Conservation (phyloP, 2,888 invertebrate species). For the Listrodromus nycthemerus region DNA sequence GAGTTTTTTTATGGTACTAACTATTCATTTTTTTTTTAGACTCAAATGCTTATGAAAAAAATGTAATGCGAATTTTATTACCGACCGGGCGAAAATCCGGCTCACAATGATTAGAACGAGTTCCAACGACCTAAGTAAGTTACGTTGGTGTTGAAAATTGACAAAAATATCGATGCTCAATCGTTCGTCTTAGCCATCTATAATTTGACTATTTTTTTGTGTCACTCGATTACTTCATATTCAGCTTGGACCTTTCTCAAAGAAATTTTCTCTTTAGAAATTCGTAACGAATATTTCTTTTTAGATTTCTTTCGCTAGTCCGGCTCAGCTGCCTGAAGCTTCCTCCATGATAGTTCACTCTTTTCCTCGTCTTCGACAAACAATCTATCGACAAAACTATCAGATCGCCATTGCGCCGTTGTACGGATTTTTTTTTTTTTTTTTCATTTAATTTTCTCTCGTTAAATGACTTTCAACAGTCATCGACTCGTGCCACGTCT, state of each 20-base stretch:
- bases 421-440: background rate
- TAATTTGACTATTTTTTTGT: background rate
- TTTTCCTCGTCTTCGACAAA: background rate
- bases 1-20: too few relatives aligned
- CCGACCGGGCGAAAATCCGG: too few relatives aligned
- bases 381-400: background rate
- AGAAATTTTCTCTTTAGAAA: conserved; percentile 14
- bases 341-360: background rate
- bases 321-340: background rate
- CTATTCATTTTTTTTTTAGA: too few relatives aligned
- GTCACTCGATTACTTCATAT: background rate
- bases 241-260: background rate
- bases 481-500: conserved; percentile 6
- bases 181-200: background rate
- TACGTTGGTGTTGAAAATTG: background rate
- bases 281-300: background rate
- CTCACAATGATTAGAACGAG: too few relatives aligned
- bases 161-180: background rate
- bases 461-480: conserved; percentile 30
- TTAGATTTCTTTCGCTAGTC: background rate
- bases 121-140: too few relatives aligned
- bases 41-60: too few relatives aligned
- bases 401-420: background rate
- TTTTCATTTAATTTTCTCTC: conserved; percentile 25
- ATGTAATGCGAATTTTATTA: too few relatives aligned